Base-by-base conservation (phyloP, 2,113 vertebrate species). In the Takifugu flavidus region DNA sequence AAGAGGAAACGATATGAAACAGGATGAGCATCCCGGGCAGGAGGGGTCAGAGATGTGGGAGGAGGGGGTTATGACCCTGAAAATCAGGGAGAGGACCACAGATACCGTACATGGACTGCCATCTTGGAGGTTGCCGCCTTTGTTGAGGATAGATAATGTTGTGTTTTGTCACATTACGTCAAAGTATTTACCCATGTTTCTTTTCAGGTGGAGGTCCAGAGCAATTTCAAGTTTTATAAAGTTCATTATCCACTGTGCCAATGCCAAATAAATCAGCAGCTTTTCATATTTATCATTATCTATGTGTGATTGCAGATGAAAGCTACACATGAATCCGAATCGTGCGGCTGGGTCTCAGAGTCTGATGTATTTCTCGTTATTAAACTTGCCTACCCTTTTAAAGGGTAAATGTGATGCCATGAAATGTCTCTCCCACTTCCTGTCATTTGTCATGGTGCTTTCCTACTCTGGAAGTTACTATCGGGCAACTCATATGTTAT, bases 1-100 rank as follows among this genome's bases (percentile, higher is more conserved):
- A 89, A 83, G 82, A 87, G 88, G 88, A 89, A 89, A 75, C 81
- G 79, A 84, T 77, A 83, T 83, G 84, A 86, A 90, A 89, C 89
- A 88, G 88, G 88, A 89, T 88, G 86, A 87, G 86, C 85, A 83
- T 89, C 84, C 86, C 69, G 77, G 79, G 71, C 58, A 55, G 79
- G 77, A 72, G 58, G 72, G 87, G 87, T 84, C 85, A 80, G 55
- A 59, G 59, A 72, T 50, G 57, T 72, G 82, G 61, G 78, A 66
- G 60, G 52, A 59, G 61, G 53, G 54, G 74, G 53, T 59, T 49
- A 60, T 75, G 77, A 89, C 77, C 83, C 82, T 68, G 79, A 73
- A 82, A 82, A 69, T 70, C n/a, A 53, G 42, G 62, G 65, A 53
- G 56, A 76, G 59, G 61, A 63, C 65, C 60, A 63, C 26, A 6